phyloP scores from a whole-genome alignment of 2,113 vertebrate genomes.

The Vulpes vulpes region DNA sequence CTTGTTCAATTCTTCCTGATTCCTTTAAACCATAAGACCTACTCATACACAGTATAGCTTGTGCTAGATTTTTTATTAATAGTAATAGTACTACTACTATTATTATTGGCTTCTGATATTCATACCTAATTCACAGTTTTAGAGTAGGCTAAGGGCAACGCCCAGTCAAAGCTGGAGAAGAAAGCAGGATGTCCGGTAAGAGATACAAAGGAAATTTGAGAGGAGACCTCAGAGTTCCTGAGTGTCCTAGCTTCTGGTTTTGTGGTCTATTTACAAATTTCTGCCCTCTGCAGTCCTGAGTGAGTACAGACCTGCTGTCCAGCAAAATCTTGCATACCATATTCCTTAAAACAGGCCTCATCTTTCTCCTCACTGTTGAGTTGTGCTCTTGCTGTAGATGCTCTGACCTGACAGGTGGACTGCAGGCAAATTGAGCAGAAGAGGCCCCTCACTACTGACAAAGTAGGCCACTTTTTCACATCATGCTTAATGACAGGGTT shows the following conservation, averaged over 20 bases:
- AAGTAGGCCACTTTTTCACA: background rate
- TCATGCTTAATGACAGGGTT: background rate
- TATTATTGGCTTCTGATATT: background rate
- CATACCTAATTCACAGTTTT: background rate
- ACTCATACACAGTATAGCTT: background rate
- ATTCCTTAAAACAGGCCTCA: background rate
- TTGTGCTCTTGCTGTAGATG: background rate
- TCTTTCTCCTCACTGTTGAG: background rate
- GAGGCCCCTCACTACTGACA: background rate
- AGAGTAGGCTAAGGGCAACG: background rate
- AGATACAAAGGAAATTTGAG: background rate
- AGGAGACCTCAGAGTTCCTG: background rate
- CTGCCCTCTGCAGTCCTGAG: background rate
- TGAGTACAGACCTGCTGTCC: background rate
- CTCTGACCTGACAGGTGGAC: background rate
- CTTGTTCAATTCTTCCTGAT: background rate
- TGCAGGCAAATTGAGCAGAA: background rate
- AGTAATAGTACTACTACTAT: background rate
- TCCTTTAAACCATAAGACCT: conserved; percentile 6
- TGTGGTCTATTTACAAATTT: background rate
- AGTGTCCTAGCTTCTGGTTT: background rate
- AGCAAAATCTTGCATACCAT: background rate
- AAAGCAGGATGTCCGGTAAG: background rate
- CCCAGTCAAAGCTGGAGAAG: background rate
- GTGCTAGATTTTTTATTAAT: background rate